Evolutionary conservation across 2,797 vertebrate species (phyloP).

Genomic region (Alfaro cultratus): DNA sequence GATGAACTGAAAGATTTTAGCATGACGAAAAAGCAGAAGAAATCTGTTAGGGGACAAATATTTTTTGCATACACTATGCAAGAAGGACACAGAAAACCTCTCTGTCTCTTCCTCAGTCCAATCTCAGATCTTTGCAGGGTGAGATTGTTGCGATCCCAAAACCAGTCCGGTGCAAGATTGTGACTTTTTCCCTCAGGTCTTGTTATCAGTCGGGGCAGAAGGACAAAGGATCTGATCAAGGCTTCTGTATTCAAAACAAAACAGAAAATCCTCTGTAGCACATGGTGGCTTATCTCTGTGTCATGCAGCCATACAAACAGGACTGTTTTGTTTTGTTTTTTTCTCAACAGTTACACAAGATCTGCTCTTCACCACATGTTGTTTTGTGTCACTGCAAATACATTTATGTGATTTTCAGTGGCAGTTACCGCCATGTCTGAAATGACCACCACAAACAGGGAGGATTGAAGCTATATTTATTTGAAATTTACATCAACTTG

Average conservation of each 20-base stretch:
- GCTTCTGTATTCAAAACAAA: constrained; percentile 68
- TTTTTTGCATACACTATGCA: neutral
- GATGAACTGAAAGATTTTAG: neutral
- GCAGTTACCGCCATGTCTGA: constrained; percentile 1
- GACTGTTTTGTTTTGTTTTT: constrained; percentile 33
- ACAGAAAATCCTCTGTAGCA: constrained; percentile 55
- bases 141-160: constrained; percentile 32
- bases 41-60: neutral
- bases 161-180: constrained; percentile 33
- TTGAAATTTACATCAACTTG: neutral
- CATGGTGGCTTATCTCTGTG: constrained; percentile 57
- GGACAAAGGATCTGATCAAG: constrained; percentile 53
- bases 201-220: constrained; percentile 36
- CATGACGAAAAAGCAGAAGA: neutral
- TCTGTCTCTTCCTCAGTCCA: constrained; percentile 29
- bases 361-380: constrained; percentile 21
- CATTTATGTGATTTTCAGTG: constrained; percentile 11
- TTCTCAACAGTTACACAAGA: constrained; percentile 46
- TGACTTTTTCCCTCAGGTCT: constrained; percentile 48
- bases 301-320: constrained; percentile 55
- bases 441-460: constrained; percentile 5
- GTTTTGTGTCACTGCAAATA: constrained; percentile 18
- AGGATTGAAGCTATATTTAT: constrained; percentile 39
- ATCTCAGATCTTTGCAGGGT: constrained; percentile 44
- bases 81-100: constrained; percentile 33